A percentile compares a stretch with the other conserved stretches of the same genome.
phyloP scores from a whole-genome alignment of 2,888 invertebrate genomes.

The Timema cristinae region DNA sequence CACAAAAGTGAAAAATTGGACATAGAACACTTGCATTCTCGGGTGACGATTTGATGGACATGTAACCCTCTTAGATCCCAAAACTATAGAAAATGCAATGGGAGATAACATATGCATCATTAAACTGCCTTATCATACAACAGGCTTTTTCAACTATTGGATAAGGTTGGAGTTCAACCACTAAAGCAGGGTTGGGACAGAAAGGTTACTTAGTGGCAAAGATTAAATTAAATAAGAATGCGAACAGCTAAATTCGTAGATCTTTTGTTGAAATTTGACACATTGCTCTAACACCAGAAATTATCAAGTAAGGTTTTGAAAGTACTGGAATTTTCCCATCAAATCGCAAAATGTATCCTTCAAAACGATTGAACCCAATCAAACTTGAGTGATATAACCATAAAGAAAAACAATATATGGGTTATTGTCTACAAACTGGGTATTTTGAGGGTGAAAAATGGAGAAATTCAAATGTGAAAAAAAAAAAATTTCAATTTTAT shows the following conservation, averaged over 20 bases:
- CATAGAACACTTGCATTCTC: too few relatives aligned
- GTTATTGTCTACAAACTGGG: neutral
- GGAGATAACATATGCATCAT: conserved; percentile 4
- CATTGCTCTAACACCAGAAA: neutral
- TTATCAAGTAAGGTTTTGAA: neutral
- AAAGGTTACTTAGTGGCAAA: neutral
- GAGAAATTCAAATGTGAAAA: neutral
- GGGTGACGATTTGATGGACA: too few relatives aligned
- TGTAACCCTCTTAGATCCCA: neutral
- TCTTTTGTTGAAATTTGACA: neutral
- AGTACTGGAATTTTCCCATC: conserved; percentile 5
- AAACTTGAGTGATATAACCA: neutral
- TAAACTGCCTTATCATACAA: conserved; percentile 4
- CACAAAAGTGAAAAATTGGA: too few relatives aligned
- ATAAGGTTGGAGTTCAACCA: neutral
- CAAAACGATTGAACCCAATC: neutral
- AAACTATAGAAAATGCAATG: neutral
- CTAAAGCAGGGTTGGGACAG: neutral
- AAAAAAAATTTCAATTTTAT: too few relatives aligned
- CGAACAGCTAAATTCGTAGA: neutral
- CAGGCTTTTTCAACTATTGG: neutral
- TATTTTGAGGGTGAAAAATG: neutral
- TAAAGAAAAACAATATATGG: neutral
- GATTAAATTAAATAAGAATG: conserved; percentile 1
- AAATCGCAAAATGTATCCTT: neutral